phyloP scores from a whole-genome alignment of 2,797 vertebrate species.

The Scomberomorus guttatus region DNA sequence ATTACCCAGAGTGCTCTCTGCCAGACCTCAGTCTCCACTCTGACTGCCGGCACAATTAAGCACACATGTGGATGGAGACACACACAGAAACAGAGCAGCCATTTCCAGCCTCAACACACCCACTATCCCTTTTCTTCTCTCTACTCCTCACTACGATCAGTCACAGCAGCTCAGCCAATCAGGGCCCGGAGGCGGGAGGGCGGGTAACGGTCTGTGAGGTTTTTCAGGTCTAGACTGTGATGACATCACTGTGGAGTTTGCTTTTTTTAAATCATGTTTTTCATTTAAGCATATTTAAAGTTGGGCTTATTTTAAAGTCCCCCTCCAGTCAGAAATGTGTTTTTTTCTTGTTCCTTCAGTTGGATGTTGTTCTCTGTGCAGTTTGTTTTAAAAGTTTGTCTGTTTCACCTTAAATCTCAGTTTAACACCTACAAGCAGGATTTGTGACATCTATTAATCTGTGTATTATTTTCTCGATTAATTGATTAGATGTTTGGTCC shows the following conservation, averaged over 20 bases:
- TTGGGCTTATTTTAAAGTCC: too few species aligned
- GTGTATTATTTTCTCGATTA: too few species aligned
- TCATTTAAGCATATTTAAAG: neutral
- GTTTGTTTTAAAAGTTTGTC: too few species aligned
- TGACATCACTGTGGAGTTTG: neutral
- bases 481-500: too few species aligned
- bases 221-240: neutral
- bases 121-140: neutral
- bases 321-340: too few species aligned
- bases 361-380: too few species aligned
- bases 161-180: conserved; percentile 44
- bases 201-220: neutral
- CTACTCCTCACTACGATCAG: neutral
- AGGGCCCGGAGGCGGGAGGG: neutral
- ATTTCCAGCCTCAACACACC: conserved; percentile 55
- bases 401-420: too few species aligned
- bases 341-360: too few species aligned
- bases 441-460: too few species aligned
- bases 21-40: conserved; percentile 88
- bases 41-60: conserved; percentile 80
- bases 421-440: too few species aligned
- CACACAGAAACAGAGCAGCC: conserved; percentile 34
- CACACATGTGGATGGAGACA: conserved; percentile 78
- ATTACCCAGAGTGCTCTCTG: conserved; percentile 80
- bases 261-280: neutral